A percentile compares a stretch with the other conserved stretches of the same genome.
These are phyloP conservation scores for Notolepis coatsorum DNA, from an alignment of 2,797 vertebrate genomes.

Conservation along the genomic window DNA sequence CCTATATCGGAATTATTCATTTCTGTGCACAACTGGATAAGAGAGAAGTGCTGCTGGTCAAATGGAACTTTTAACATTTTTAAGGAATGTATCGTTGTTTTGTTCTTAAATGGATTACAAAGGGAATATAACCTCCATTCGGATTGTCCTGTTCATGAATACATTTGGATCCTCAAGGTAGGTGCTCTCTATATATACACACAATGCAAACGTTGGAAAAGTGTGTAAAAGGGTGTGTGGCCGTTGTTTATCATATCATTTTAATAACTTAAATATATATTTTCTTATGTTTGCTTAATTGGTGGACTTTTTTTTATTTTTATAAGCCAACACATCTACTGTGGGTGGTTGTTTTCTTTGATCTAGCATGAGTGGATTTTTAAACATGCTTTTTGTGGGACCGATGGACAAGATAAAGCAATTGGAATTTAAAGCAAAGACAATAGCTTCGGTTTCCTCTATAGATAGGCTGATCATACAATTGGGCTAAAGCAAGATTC, in stretches of 20 bases:
- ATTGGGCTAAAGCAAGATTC: conserved; percentile 10
- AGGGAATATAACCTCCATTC: conserved; percentile 63
- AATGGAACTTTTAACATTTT: conserved; percentile 49
- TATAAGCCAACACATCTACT: neutral
- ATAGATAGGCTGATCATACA: neutral
- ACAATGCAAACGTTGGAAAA: conserved; percentile 18
- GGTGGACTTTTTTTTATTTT: neutral
- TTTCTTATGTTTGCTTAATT: no score
- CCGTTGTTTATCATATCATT: neutral
- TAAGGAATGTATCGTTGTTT: conserved; percentile 63
- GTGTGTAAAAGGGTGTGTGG: neutral
- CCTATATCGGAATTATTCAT: conserved; percentile 57
- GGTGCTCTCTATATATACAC: conserved; percentile 34
- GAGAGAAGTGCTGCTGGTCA: conserved; percentile 41
- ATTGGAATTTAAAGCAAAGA: neutral
- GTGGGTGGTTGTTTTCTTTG: conserved; percentile 11
- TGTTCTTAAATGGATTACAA: conserved; percentile 72
- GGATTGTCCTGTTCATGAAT: conserved; percentile 65
- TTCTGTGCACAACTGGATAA: conserved; percentile 70
- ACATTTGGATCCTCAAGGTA: conserved; percentile 71
- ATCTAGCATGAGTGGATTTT: neutral
- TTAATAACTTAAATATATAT: no score
- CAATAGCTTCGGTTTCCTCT: neutral
- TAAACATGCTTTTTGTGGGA: neutral
- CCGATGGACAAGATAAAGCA: neutral